phyloP scores from a whole-genome alignment of 2,888 invertebrate species.

The Agrotis segetum region DNA sequence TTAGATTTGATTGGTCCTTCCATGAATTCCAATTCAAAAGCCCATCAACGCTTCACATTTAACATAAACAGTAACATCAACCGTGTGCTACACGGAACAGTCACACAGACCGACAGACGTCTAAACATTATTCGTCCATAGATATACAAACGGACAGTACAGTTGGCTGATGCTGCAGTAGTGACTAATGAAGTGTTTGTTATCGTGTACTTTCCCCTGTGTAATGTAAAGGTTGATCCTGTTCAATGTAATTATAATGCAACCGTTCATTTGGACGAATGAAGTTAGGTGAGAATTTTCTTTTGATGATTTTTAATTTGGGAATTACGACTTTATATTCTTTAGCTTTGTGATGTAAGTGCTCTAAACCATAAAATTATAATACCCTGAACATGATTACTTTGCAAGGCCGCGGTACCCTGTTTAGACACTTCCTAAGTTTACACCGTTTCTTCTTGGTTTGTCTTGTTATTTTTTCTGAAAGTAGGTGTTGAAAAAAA shows the following conservation, averaged over 20 bases:
- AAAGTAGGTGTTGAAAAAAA: too few relatives aligned
- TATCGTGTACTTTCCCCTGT: conserved; percentile 28
- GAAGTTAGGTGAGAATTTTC: background rate
- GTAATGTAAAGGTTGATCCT: conserved; percentile 19
- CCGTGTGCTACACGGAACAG: conserved; percentile 35
- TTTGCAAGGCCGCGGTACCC: too few relatives aligned
- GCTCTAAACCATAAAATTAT: too few relatives aligned
- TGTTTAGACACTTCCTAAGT: too few relatives aligned
- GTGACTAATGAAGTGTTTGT: conserved; percentile 55
- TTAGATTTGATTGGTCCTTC: background rate
- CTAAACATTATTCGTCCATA: conserved; percentile 44
- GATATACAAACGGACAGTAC: conserved; percentile 31
- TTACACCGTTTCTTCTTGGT: too few relatives aligned
- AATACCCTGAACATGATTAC: too few relatives aligned
- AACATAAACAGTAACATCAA: conserved; percentile 39
- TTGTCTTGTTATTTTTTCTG: too few relatives aligned
- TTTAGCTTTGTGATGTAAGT: too few relatives aligned
- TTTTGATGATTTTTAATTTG: background rate
- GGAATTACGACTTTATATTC: too few relatives aligned
- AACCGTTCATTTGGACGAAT: background rate
- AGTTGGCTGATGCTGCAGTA: conserved; percentile 26
- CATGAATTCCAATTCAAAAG: background rate
- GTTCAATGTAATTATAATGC: background rate
- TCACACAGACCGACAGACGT: conserved; percentile 40
- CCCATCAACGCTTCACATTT: background rate